These are phyloP conservation scores for Brienomyrus longianalis DNA, from an alignment of 2,113 vertebrate genomes.

Conservation along the genomic window DNA sequence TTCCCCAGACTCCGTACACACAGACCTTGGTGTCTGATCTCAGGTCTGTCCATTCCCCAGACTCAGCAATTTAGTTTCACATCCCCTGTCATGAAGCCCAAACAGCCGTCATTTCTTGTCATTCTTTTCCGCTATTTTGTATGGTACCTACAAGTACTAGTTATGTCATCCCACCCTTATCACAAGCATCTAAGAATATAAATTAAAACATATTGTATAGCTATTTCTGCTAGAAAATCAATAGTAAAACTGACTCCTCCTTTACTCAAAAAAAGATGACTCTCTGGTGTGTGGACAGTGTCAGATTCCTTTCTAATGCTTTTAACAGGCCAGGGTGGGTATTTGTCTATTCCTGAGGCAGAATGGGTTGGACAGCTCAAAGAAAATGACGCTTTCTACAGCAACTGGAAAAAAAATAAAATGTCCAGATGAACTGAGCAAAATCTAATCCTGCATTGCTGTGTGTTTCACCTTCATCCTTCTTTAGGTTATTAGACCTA, in stretches of 20 bases:
- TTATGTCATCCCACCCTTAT: neutral
- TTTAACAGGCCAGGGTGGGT: neutral
- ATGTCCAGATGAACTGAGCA: neutral
- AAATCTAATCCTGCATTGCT: neutral
- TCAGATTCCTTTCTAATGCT: neutral
- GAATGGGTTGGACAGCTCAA: neutral
- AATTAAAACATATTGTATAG: neutral
- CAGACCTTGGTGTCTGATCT: neutral
- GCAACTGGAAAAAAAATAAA: neutral
- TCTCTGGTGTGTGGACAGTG: neutral
- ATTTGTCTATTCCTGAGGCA: neutral
- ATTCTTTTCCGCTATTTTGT: neutral
- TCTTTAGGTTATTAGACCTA: neutral
- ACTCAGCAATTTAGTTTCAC: neutral
- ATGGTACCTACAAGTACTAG: neutral
- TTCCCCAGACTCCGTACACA: neutral
- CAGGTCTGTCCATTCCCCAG: neutral
- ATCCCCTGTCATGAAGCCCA: neutral
- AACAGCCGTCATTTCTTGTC: neutral
- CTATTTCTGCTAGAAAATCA: neutral
- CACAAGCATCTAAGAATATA: neutral
- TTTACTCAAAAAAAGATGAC: neutral
- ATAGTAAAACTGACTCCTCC: neutral
- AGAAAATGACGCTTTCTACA: neutral
- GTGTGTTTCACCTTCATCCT: neutral